Base-by-base conservation (phyloP, 2,888 invertebrate genomes). In the Amphimallon solstitiale region DNA sequence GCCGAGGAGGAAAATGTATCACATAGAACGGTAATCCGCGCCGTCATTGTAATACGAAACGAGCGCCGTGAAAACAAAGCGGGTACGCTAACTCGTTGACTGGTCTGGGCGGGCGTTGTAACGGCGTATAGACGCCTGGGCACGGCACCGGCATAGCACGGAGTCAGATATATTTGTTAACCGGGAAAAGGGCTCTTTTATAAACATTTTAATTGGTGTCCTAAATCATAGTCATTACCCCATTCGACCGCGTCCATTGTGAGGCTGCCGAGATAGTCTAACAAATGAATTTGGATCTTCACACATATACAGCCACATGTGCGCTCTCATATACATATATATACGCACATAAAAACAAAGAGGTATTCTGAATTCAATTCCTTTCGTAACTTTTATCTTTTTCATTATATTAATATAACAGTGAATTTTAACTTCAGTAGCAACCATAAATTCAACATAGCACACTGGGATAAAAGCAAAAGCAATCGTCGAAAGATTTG, bases 161-260 rank as follows among this genome's bases (percentile, higher is more conserved):
- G 46, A 63, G 63, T 63, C 54, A 54, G 63, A 63, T 63, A 63
- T 63, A 63, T 63, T 63, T 63, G 54, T 63, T 63, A 63, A 54
- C 45, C 71, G 72, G 73, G 70, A 69, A 69, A 23, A 43, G 70
- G 70, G 71, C 72, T 71, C 78, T 78, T 79, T 78, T 79, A 79
- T 78, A 79, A 78, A 80, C 80, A 80, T 79, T 80, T 80, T 80
- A 80, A 80, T 80, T 80, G 80, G 77, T 73, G 75, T 78, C 76
- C 79, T 80, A 80, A 80, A 80, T 80, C 80, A 80, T 78, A 78
- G 76, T 77, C 77, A 78, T 78, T 79, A 78, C 76, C 73, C 75
- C 72, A 72, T 72, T 71, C 72, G 73, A 71, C 66, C 67, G 67
- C 70, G 71, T 68, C 68, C 68, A 73, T 75, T 75, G 73, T 74